These are phyloP conservation scores for Sandelia bainsii DNA, from an alignment of 2,797 vertebrate genomes.

Conservation along the genomic window DNA sequence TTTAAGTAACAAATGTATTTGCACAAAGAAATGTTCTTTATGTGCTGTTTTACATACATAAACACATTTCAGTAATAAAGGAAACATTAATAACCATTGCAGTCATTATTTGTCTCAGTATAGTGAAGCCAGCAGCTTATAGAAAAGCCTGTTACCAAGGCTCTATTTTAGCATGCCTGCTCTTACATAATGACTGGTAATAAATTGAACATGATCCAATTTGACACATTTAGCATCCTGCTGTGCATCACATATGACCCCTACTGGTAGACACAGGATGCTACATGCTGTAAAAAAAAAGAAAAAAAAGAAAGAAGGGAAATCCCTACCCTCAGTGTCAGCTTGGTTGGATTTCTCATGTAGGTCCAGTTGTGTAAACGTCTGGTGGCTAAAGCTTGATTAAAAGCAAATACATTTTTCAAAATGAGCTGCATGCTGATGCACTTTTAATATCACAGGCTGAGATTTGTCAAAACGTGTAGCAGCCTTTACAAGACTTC, in stretches of 20 bases:
- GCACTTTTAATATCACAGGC: conserved; percentile 41
- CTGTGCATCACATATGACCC: conserved; percentile 72
- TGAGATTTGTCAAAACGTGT: conserved; percentile 41
- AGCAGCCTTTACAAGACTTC: conserved; percentile 37
- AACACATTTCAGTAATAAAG: conserved; percentile 84
- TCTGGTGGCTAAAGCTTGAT: conserved; percentile 52
- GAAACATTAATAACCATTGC: conserved; percentile 62
- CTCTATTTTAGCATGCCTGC: conserved; percentile 1
- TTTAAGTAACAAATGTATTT: conserved; percentile 80
- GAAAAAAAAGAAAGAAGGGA: no score
- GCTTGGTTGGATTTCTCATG: conserved; percentile 38
- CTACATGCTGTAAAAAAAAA: conserved; percentile 24
- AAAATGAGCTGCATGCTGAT: conserved; percentile 19
- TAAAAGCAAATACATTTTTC: conserved; percentile 62
- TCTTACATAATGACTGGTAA: conserved; percentile 51
- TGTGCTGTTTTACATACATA: conserved; percentile 82
- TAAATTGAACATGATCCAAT: conserved; percentile 34
- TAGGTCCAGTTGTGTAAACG: conserved; percentile 48
- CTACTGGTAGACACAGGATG: conserved; percentile 60
- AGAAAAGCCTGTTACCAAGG: conserved; percentile 7
- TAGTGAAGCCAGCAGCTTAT: conserved; percentile 12
- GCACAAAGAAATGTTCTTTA: conserved; percentile 80
- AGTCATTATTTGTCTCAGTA: conserved; percentile 17
- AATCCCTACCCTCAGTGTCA: neutral
- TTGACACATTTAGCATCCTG: conserved; percentile 39